phyloP scores from a whole-genome alignment of 1,140 invertebrate species.

The Schlechtendalia chinensis region DNA sequence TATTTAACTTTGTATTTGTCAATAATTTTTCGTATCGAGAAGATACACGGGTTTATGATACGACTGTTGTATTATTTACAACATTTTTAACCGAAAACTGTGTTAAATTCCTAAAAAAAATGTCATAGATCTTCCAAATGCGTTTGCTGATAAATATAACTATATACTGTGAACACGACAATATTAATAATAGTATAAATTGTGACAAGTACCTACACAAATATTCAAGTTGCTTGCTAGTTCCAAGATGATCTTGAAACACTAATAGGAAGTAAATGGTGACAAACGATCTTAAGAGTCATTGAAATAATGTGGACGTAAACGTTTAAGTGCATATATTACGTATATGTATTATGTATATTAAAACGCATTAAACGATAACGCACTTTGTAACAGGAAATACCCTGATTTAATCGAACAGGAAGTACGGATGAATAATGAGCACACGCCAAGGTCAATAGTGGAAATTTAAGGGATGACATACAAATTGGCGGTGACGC shows the following conservation, averaged over 20 bases:
- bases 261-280: slow-evolving; percentile 38
- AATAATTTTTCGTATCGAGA: no score
- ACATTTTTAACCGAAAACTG: no score
- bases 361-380: not conserved
- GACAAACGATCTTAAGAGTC: slow-evolving; percentile 14
- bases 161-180: not conserved
- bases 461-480: slow-evolving; percentile 14
- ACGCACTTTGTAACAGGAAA: not conserved
- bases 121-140: not conserved
- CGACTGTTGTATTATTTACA: no score
- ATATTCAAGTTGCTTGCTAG: not conserved
- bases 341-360: no score
- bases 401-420: slow-evolving; percentile 14
- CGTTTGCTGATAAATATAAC: not conserved
- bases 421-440: slow-evolving; percentile 15
- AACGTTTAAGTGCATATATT: slow-evolving; percentile 9
- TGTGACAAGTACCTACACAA: not conserved
- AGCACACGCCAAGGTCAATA: not conserved
- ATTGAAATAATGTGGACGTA: slow-evolving; percentile 21
- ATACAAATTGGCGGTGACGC: not conserved
- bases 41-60: no score
- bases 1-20: no score
- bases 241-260: slow-evolving; percentile 26
- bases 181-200: not conserved
- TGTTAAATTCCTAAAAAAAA: not conserved